Evolutionary conservation across 2,888 invertebrate genomes (phyloP), one percentile per base, ranked within the genome.

Genomic region (Temnothorax rugatulus): DNA sequence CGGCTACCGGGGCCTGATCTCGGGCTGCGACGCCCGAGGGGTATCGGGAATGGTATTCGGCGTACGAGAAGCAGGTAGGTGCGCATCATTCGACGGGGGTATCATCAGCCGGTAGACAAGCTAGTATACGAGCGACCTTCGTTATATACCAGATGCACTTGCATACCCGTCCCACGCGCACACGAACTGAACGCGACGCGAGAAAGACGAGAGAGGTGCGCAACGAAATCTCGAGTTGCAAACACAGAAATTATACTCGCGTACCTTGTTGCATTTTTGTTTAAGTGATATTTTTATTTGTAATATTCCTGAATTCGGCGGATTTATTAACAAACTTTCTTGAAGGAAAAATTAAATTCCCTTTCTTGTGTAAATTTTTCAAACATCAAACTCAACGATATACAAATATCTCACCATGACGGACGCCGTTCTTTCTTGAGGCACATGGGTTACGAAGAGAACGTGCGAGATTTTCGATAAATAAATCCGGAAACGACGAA

Each of bases 1-100:
- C 54, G 25, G 90, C 86, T 89, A 88, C 88, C 87, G 89, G 74
- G n/a, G 59, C n/a, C 34, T 57, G 83, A 86, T 87, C 73, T 74
- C 63, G 59, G 57, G 69, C 64, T 74, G 44, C 44, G 64, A 59
- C 25, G 50, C 84, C 77, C 25, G 34, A 73, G 77, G 73, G 68
- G 50, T n/a, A 59, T 76, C 82, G 57, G 7, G 29, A 75, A 69
- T 57, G 76, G 66, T 68, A 25, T 44, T 74, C 59, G 64, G 59
- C 25, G n/a, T 83, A 87, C 61, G 73, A 69, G 61, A 63, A 75
- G 76, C 73, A 73, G 90, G 82, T 82, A 77, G 87, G 74, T 83
- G 66, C 74, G 69, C 82, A 87, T 90, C 87, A 73, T 75, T 59
- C 59, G 63, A 71, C 82, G 85, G 38, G 25, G 82, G 81, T 85